These are phyloP conservation scores for Scaptomyza montana DNA, from an alignment of 1,140 invertebrate species.

Conservation along the genomic window DNA sequence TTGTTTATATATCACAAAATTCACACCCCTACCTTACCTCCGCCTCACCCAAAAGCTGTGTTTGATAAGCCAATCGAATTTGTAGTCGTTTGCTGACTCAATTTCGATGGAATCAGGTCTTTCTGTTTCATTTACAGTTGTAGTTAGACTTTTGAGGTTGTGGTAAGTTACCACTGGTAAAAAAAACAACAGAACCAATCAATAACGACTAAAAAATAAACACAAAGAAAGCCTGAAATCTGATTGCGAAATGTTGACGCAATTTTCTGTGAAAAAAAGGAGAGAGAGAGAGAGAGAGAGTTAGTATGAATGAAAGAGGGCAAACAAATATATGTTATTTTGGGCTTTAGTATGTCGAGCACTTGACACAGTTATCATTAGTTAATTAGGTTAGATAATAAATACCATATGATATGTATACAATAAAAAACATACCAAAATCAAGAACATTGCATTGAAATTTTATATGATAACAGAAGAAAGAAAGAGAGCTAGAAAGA, in stretches of 20 bases:
- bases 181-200: slow-evolving; percentile 6
- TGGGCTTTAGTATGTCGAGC: slow-evolving; percentile 18
- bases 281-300: slow-evolving; percentile 3
- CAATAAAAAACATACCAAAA: neutral
- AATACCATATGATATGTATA: slow-evolving; percentile 1
- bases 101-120: slow-evolving; percentile 33
- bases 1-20: neutral
- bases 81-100: slow-evolving; percentile 34
- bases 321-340: slow-evolving; percentile 40
- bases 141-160: slow-evolving; percentile 1
- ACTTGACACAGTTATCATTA: slow-evolving; percentile 46
- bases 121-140: neutral
- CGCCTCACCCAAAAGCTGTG: neutral
- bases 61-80: slow-evolving; percentile 34
- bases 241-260: slow-evolving; percentile 47
- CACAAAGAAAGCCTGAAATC: slow-evolving; percentile 17
- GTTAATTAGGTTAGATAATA: slow-evolving; percentile 38
- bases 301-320: slow-evolving; percentile 18
- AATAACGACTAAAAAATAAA: slow-evolving; percentile 12
- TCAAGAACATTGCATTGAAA: no score
- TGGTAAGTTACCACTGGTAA: neutral
- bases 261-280: slow-evolving; percentile 2
- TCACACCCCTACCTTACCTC: neutral
- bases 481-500: neutral
- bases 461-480: neutral